Percentiles rank a stretch among this genome's conserved stretches.
These are phyloP conservation scores for Pampusana beccarii DNA, from an alignment of 2,113 vertebrate species.

Conservation along the genomic window DNA sequence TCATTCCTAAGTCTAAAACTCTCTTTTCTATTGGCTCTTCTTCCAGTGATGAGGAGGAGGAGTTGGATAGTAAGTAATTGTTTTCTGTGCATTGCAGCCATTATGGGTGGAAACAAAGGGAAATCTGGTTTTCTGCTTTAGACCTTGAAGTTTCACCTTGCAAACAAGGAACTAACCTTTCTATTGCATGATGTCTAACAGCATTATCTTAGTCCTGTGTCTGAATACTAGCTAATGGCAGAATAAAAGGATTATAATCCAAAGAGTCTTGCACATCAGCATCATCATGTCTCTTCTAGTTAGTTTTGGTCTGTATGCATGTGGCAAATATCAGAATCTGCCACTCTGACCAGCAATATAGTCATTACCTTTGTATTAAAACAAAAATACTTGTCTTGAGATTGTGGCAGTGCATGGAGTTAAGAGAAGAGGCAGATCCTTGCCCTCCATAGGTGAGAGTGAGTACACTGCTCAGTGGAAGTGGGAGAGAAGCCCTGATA, in stretches of 20 bases:
- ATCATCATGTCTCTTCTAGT: background rate
- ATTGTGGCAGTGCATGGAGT: background rate
- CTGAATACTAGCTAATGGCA: background rate
- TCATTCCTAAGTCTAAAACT: constrained; percentile 91
- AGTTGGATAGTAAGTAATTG: constrained; percentile 87
- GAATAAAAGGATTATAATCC: background rate
- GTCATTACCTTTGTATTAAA: background rate
- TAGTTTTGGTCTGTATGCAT: background rate
- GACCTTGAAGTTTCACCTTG: background rate
- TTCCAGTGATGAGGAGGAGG: constrained; percentile 91
- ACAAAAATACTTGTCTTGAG: background rate
- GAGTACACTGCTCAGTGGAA: background rate
- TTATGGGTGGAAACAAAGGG: background rate
- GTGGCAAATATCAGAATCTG: background rate
- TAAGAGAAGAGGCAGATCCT: background rate
- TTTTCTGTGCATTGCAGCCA: constrained; percentile 14
- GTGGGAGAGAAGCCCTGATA: background rate
- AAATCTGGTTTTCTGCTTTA: background rate
- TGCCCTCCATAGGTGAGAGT: background rate
- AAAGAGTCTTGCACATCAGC: background rate
- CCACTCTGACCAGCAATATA: background rate
- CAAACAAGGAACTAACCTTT: background rate
- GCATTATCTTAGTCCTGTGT: background rate
- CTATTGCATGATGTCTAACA: background rate
- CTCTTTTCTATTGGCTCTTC: constrained; percentile 87